A percentile compares a stretch with the other conserved stretches of the same genome.
Evolutionary conservation across 1,140 invertebrate genomes (phyloP).

Genomic region (Drosophila pseudoobscura): DNA sequence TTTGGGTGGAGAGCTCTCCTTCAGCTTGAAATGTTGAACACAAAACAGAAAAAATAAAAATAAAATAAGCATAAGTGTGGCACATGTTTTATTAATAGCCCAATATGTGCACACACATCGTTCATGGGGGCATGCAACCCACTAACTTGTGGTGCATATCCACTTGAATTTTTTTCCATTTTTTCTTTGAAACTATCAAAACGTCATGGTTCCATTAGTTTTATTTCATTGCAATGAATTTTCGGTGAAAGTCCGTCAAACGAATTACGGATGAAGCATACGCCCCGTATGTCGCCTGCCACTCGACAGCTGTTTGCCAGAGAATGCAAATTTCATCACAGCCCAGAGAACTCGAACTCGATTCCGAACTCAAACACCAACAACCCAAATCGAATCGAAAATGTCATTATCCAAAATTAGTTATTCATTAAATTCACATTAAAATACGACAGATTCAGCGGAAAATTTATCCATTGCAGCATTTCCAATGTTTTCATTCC

Average conservation of each 20-base stretch:
- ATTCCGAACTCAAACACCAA: too few species aligned
- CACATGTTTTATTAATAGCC: slow-evolving; percentile 57
- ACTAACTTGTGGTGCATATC: slow-evolving; percentile 9
- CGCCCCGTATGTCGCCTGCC: slow-evolving; percentile 14
- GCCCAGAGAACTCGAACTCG: neutral
- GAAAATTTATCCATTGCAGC: slow-evolving; percentile 5
- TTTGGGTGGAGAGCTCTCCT: too few species aligned
- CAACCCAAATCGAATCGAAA: slow-evolving; percentile 1
- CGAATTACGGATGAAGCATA: slow-evolving; percentile 29
- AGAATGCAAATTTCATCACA: too few species aligned
- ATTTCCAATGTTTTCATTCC: slow-evolving; percentile 5
- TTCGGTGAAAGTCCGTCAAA: slow-evolving; percentile 15
- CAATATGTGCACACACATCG: slow-evolving; percentile 36
- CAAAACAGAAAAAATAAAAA: slow-evolving; percentile 10
- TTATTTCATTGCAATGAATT: neutral
- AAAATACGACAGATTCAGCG: slow-evolving; percentile 32
- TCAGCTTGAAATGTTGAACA: slow-evolving; percentile 45
- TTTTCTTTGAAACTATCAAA: neutral
- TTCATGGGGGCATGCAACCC: neutral
- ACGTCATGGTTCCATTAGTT: neutral
- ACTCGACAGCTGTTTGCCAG: slow-evolving; percentile 22
- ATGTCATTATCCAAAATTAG: slow-evolving; percentile 41
- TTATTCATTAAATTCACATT: slow-evolving; percentile 53
- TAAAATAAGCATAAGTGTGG: neutral
- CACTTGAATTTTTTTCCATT: neutral